A percentile compares a stretch with the other conserved stretches of the same genome.
phyloP scores from a whole-genome alignment of 2,888 invertebrate genomes.

The Serripes groenlandicus region DNA sequence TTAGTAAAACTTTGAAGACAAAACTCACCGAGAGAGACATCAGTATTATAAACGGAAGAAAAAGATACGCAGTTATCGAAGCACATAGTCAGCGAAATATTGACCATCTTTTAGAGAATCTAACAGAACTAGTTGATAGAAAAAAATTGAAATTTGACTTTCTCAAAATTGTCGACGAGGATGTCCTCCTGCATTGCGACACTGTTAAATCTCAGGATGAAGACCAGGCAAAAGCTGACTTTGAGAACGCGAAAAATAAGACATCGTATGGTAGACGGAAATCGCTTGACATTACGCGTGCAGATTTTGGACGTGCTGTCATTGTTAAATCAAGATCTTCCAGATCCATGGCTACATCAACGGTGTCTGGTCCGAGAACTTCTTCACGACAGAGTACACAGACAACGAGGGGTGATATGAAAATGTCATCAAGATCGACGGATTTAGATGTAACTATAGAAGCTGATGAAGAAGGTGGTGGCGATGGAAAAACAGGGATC shows the following conservation, averaged over 20 bases:
- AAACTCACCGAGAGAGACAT: conserved; percentile 55
- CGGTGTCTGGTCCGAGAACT: neutral
- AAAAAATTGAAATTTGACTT: conserved; percentile 65
- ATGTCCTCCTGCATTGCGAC: conserved; percentile 53
- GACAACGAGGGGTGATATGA: conserved; percentile 31
- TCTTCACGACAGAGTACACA: conserved; percentile 35
- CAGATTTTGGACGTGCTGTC: conserved; percentile 47
- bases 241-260: conserved; percentile 61
- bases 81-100: conserved; percentile 68
- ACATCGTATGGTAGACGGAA: conserved; percentile 51
- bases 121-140: conserved; percentile 60
- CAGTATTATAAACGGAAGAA: conserved; percentile 60
- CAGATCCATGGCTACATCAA: conserved; percentile 1
- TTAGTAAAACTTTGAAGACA: conserved; percentile 54
- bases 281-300: conserved; percentile 25
- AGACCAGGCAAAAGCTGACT: conserved; percentile 60
- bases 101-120: conserved; percentile 57
- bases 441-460: conserved; percentile 58
- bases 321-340: conserved; percentile 32
- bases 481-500: neutral
- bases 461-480: conserved; percentile 24
- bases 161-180: conserved; percentile 49
- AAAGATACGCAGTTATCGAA: conserved; percentile 70
- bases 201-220: conserved; percentile 63
- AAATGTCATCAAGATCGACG: conserved; percentile 22